These are phyloP conservation scores for Platypus cylindrus DNA, from an alignment of 2,888 invertebrate species.

Conservation along the genomic window DNA sequence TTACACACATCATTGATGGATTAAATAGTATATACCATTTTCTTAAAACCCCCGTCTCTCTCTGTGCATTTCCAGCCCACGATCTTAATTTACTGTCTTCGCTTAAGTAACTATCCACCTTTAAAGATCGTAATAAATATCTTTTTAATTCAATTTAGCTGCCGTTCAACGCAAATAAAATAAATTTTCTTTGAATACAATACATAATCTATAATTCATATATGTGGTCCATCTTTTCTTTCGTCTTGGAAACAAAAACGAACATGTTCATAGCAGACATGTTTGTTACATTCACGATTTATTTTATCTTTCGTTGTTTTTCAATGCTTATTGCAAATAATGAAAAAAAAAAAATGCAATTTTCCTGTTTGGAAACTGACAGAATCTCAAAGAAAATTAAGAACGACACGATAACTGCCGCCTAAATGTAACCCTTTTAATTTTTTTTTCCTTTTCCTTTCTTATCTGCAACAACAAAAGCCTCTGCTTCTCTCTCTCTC, in stretches of 20 bases:
- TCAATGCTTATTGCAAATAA: slow-evolving; percentile 20
- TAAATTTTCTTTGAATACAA: slow-evolving; percentile 31
- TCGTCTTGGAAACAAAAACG: slow-evolving; percentile 18
- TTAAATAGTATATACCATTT: too few relatives aligned
- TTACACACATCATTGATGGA: too few relatives aligned
- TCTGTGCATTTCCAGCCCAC: slow-evolving; percentile 3
- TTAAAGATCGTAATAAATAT: slow-evolving; percentile 26
- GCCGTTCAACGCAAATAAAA: slow-evolving; percentile 28
- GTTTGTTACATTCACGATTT: slow-evolving; percentile 25
- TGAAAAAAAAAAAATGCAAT: slow-evolving; percentile 16
- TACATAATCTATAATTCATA: slow-evolving; percentile 35
- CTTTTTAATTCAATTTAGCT: slow-evolving; percentile 28
- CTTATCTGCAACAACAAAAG: slow-evolving; percentile 2
- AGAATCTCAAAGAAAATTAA: slow-evolving; percentile 20
- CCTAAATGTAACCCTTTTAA: slow-evolving; percentile 27
- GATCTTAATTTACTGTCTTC: slow-evolving; percentile 18
- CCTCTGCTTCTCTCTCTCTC: too few relatives aligned
- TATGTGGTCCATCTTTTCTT: slow-evolving; percentile 17
- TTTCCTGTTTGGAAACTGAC: slow-evolving; percentile 8
- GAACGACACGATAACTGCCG: slow-evolving; percentile 31
- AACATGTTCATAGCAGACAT: slow-evolving; percentile 15
- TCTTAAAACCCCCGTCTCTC: background rate
- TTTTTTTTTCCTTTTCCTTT: slow-evolving; percentile 15
- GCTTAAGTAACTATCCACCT: slow-evolving; percentile 20
- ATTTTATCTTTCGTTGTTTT: slow-evolving; percentile 21